A percentile compares a stretch with the other conserved stretches of the same genome.
phyloP scores from a whole-genome alignment of 2,113 vertebrate species.

The Chinchilla lanigera region DNA sequence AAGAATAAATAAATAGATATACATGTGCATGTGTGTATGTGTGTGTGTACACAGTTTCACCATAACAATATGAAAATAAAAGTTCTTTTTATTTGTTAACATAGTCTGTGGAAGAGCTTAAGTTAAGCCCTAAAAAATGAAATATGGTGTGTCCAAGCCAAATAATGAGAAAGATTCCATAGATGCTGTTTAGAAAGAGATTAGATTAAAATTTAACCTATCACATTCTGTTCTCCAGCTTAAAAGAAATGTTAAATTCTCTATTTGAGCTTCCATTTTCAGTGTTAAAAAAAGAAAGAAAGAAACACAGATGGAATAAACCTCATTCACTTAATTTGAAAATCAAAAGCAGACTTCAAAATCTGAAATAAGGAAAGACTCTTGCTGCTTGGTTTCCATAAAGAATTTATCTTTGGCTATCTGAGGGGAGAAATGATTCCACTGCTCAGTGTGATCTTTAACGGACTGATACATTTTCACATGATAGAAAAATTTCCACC shows the following conservation, averaged over 20 bases:
- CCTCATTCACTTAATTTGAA: constrained; percentile 69
- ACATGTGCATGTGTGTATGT: neutral
- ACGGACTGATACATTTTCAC: constrained; percentile 72
- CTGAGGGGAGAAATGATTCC: constrained; percentile 65
- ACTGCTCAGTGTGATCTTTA: constrained; percentile 72
- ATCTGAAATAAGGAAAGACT: constrained; percentile 48
- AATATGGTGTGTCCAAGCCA: constrained; percentile 25
- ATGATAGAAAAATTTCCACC: constrained; percentile 61
- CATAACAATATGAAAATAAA: neutral
- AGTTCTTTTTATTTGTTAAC: constrained; percentile 50
- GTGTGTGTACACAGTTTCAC: neutral
- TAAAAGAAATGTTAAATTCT: constrained; percentile 58
- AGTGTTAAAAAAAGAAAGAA: constrained; percentile 1
- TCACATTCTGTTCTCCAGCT: constrained; percentile 44
- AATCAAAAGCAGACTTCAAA: constrained; percentile 70
- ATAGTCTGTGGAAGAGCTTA: constrained; percentile 17
- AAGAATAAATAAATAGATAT: neutral
- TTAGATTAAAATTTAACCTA: constrained; percentile 72
- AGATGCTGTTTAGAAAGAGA: constrained; percentile 56
- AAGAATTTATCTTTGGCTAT: constrained; percentile 63
- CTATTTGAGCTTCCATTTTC: constrained; percentile 61
- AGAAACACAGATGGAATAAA: constrained; percentile 64
- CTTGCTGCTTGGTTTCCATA: constrained; percentile 34
- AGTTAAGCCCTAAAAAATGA: constrained; percentile 58
- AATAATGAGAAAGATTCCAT: constrained; percentile 39